Base-by-base conservation (phyloP, 1,140 invertebrate genomes). In the Drosophila malerkotliana region DNA sequence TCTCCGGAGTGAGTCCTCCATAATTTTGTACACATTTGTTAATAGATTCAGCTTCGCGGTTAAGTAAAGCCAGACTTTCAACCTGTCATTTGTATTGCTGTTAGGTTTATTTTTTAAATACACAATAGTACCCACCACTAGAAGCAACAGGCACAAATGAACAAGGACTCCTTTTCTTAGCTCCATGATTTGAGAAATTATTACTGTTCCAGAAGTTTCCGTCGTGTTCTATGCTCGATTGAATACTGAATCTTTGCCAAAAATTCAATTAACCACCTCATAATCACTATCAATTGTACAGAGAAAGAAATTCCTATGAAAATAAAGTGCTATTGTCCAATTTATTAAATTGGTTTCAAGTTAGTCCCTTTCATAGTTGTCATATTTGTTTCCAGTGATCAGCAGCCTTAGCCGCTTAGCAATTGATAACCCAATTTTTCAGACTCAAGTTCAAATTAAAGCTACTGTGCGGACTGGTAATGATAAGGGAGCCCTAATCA, bases 401-500 rank as follows among this genome's bases (percentile, higher is more conserved):
- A 10, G 28, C 18, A 53, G 14, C 58, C 49, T 10, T 28, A 28
- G 26, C 6, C 28, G 24, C 63, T 15, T n/a, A 18, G 5, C 9
- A n/a, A 45, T 15, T 66, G 82, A 85, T 85, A 85, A 82, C 71
- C 71, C 69, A 55, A 53, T 64, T 78, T 41, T 87, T 24, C 26
- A 44, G 47, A 32, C 45, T 56, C 63, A 80, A 72, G 81, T 81
- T 84, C 53, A 58, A 41, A 14, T 39, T 6, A 7, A 21, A 26
- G 34, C 51, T 60, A 39, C 21, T 32, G 37, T 47, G 41, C 8
- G 12, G 14, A 5, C 9, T 3, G 26, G 37, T 4, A 3, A 14
- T 58, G 82, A 87, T 85, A 78, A 85, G 61, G 30, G 26, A 6
- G 7, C n/a, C 47, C 21, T 56, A 81, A 87, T 85, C 81, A 81